A percentile compares a stretch with the other conserved stretches of the same genome.
These are phyloP conservation scores for Troides oblongomaculatus DNA, from an alignment of 2,888 invertebrate species.

Conservation along the genomic window DNA sequence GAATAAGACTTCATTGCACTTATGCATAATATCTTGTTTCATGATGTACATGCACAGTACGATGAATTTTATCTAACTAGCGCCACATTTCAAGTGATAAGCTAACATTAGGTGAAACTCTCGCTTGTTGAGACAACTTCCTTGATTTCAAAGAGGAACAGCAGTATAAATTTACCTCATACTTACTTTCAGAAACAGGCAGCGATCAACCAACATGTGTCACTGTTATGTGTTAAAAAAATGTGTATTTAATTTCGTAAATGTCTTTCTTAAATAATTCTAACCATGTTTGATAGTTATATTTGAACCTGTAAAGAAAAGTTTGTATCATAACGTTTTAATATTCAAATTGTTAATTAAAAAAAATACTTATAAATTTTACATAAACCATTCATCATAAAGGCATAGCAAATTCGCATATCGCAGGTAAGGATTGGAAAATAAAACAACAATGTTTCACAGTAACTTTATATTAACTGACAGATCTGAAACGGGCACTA, in stretches of 20 bases:
- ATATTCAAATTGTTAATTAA: no score
- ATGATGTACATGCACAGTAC: no score
- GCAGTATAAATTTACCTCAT: neutral
- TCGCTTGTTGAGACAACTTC: no score
- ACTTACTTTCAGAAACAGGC: neutral
- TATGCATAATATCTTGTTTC: no score
- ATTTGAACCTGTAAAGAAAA: neutral
- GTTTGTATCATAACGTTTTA: no score
- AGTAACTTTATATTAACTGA: constrained; percentile 78
- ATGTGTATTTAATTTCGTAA: neutral
- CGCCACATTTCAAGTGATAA: no score
- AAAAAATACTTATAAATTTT: neutral
- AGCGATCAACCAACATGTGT: neutral
- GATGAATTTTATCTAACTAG: no score
- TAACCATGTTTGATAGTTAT: neutral
- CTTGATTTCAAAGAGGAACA: neutral
- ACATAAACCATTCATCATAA: neutral
- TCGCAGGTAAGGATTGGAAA: constrained; percentile 46
- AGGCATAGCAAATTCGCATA: constrained; percentile 45
- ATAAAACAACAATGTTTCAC: constrained; percentile 76
- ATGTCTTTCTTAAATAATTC: neutral
- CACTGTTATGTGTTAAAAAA: neutral
- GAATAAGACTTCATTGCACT: no score
- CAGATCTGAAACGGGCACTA: constrained; percentile 70
- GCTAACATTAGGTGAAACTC: no score